Conservation (phyloP, 2,797 vertebrate species). For the Varecia variegata region DNA sequence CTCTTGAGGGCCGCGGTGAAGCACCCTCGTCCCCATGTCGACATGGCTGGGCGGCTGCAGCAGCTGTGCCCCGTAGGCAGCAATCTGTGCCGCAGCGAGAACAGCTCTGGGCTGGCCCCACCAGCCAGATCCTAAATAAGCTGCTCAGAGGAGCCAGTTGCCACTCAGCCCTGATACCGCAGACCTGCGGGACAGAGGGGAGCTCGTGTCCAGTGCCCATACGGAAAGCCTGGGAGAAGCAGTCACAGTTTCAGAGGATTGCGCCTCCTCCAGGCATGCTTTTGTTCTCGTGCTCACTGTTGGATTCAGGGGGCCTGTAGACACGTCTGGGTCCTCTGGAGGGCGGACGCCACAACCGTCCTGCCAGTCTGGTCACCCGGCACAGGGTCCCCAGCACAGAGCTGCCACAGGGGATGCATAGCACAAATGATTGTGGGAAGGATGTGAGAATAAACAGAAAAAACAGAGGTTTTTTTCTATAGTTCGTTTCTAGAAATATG, state of each 20-base stretch:
- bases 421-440: neutral
- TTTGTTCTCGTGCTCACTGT: too few species aligned
- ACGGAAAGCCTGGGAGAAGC: neutral
- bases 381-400: neutral
- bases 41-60: fast-evolving
- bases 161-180: neutral
- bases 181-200: neutral
- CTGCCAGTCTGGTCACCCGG: neutral
- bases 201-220: fast-evolving
- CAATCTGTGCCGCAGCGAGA: too few species aligned
- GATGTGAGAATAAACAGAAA: neutral
- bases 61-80: fast-evolving
- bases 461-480: neutral
- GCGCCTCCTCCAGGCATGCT: neutral
- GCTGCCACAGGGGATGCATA: neutral
- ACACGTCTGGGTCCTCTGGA: neutral
- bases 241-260: fast-evolving
- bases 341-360: too few species aligned
- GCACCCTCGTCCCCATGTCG: neutral
- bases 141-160: neutral
- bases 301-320: neutral
- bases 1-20: neutral
- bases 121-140: neutral
- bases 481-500: too few species aligned
- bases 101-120: fast-evolving